A percentile compares a stretch with the other conserved stretches of the same genome.
Conservation (phyloP, 2,888 invertebrate genomes). For the Folsomia candida region DNA sequence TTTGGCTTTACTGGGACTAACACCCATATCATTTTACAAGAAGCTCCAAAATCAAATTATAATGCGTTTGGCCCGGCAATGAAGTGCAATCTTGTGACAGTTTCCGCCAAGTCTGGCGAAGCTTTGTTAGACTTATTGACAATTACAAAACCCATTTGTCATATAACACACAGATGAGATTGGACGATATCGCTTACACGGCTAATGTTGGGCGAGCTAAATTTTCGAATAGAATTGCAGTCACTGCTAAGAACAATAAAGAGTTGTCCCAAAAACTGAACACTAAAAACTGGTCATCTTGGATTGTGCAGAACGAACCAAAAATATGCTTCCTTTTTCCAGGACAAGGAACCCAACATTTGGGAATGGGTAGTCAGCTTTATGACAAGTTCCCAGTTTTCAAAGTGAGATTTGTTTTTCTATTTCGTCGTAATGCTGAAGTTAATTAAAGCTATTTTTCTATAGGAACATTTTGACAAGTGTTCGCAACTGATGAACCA, state of each 20-base stretch:
- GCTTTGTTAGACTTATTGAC: conserved; percentile 19
- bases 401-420: too few species aligned
- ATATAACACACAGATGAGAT: conserved; percentile 1
- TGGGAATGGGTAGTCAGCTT: conserved; percentile 12
- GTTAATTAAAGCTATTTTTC: too few species aligned
- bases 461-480: conserved; percentile 7
- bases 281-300: too few species aligned
- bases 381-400: neutral
- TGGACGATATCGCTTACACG: too few species aligned
- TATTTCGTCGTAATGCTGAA: too few species aligned
- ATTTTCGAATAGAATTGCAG: too few species aligned
- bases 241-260: too few species aligned
- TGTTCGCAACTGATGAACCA: neutral
- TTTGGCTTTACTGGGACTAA: conserved; percentile 36
- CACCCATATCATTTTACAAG: conserved; percentile 33
- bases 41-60: conserved; percentile 19
- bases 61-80: neutral
- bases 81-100: conserved; percentile 27
- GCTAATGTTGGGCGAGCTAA: too few species aligned
- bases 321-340: too few species aligned
- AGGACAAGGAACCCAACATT: conserved; percentile 14
- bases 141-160: too few species aligned
- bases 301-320: too few species aligned
- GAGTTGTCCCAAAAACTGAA: too few species aligned
- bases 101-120: conserved; percentile 34